These are phyloP conservation scores for Drosophila kohkoa DNA, from an alignment of 1,140 invertebrate genomes.

Conservation along the genomic window DNA sequence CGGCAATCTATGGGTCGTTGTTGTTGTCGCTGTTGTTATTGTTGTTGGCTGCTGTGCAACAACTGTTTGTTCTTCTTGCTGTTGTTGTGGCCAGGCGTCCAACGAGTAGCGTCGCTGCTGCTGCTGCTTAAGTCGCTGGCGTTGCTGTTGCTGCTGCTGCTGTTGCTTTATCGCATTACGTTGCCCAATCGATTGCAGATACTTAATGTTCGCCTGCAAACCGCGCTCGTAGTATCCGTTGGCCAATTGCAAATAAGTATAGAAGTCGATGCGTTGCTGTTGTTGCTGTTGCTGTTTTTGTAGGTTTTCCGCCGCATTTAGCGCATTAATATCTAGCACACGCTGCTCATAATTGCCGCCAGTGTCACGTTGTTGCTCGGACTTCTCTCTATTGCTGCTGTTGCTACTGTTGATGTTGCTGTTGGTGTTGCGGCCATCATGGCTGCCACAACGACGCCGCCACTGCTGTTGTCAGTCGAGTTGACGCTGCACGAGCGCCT, in stretches of 20 bases:
- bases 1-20: slow-evolving; percentile 8
- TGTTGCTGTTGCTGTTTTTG: slow-evolving; percentile 32
- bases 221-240: slow-evolving; percentile 76
- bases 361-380: no score
- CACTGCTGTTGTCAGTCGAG: slow-evolving; percentile 31
- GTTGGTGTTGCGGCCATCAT: slow-evolving; percentile 12
- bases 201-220: slow-evolving; percentile 70
- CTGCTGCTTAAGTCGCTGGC: slow-evolving; percentile 27
- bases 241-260: slow-evolving; percentile 73
- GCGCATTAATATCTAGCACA: slow-evolving; percentile 69
- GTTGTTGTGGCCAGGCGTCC: slow-evolving; percentile 33
- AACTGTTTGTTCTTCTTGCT: neutral
- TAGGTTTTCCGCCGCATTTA: slow-evolving; percentile 51
- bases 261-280: slow-evolving; percentile 51
- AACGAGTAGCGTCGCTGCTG: slow-evolving; percentile 30
- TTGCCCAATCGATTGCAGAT: slow-evolving; percentile 79
- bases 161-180: slow-evolving; percentile 51
- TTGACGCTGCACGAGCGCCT: slow-evolving; percentile 63
- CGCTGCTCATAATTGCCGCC: slow-evolving; percentile 52
- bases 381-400: neutral
- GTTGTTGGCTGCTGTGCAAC: slow-evolving; percentile 13
- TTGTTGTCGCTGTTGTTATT: neutral
- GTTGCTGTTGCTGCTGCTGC: slow-evolving; percentile 32
- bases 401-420: slow-evolving; percentile 16
- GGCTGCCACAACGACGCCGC: slow-evolving; percentile 14